phyloP scores from a whole-genome alignment of 1,140 invertebrate species.

The Lanistes nyassanus region DNA sequence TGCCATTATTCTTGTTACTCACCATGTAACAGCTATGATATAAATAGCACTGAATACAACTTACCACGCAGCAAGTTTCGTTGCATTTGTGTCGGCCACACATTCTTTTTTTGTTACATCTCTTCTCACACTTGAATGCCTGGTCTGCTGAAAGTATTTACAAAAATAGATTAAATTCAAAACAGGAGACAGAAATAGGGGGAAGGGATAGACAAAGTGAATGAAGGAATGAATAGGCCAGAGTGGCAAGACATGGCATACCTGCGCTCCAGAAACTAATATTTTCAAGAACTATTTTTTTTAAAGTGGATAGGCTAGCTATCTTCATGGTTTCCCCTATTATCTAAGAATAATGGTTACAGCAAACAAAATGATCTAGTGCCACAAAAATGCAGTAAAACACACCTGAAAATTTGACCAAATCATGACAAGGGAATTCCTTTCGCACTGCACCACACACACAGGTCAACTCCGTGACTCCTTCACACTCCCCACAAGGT shows the following conservation, averaged over 20 bases:
- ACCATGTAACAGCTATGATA: too few species aligned
- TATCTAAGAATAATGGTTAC: neutral
- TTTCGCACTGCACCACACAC: constrained; percentile 81
- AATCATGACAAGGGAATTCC: constrained; percentile 81
- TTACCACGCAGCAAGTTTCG: constrained; percentile 76
- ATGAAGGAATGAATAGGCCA: too few species aligned
- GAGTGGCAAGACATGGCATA: too few species aligned
- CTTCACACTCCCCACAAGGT: constrained; percentile 83
- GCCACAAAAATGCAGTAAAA: neutral
- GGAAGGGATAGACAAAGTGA: too few species aligned
- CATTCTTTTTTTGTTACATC: constrained; percentile 86
- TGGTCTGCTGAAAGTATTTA: constrained; percentile 51
- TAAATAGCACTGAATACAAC: constrained; percentile 22
- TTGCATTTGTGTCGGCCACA: constrained; percentile 93
- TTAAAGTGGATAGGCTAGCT: too few species aligned
- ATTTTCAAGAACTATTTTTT: neutral
- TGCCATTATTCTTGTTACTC: neutral
- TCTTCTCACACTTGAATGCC: constrained; percentile 79
- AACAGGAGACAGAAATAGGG: too few species aligned
- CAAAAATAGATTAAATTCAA: neutral
- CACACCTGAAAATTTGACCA: constrained; percentile 50
- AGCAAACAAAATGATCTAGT: constrained; percentile 13
- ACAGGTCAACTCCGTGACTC: constrained; percentile 82
- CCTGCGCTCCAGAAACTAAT: too few species aligned
- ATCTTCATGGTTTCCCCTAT: neutral